Evolutionary conservation across 2,797 vertebrate species (phyloP).

Genomic region (Anisognathus igniventris): DNA sequence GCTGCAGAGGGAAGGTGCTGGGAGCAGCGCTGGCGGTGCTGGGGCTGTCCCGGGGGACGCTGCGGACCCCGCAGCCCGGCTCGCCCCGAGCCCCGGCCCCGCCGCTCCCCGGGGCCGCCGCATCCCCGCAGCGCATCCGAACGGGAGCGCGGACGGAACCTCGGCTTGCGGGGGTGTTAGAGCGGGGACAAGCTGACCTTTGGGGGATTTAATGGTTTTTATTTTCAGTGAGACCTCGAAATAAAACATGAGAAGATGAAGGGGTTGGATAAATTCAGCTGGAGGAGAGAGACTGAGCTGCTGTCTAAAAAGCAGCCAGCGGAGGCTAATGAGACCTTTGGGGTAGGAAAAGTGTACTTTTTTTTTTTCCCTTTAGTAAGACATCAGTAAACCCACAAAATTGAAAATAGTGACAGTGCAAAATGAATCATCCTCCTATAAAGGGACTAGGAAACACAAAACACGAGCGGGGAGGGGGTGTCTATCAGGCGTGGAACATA

Average conservation of each 20-base stretch:
- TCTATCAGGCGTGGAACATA: slow-evolving; percentile 50
- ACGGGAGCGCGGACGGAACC: background rate
- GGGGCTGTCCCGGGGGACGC: background rate
- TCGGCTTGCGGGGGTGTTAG: background rate
- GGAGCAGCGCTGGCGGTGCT: background rate
- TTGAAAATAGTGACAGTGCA: slow-evolving; percentile 60
- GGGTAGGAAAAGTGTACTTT: background rate
- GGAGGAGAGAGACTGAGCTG: slow-evolving; percentile 21
- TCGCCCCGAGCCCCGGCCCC: background rate
- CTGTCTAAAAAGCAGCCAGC: slow-evolving; percentile 54
- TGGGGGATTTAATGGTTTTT: background rate
- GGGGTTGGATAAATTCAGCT: slow-evolving; percentile 4
- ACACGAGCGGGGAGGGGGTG: slow-evolving; percentile 45
- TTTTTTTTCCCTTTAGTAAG: background rate
- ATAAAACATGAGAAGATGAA: slow-evolving; percentile 25
- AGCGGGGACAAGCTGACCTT: background rate
- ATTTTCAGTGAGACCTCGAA: background rate
- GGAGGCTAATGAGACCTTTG: slow-evolving; percentile 47
- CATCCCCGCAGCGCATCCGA: background rate
- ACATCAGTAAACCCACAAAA: slow-evolving; percentile 64
- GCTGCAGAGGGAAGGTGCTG: background rate
- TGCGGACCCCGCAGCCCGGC: background rate
- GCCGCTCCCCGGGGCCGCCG: background rate
- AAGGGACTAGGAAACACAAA: slow-evolving; percentile 64
- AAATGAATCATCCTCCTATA: slow-evolving; percentile 65